Evolutionary conservation across 2,888 invertebrate species (phyloP).

Genomic region (Conops quadrifasciatus): DNA sequence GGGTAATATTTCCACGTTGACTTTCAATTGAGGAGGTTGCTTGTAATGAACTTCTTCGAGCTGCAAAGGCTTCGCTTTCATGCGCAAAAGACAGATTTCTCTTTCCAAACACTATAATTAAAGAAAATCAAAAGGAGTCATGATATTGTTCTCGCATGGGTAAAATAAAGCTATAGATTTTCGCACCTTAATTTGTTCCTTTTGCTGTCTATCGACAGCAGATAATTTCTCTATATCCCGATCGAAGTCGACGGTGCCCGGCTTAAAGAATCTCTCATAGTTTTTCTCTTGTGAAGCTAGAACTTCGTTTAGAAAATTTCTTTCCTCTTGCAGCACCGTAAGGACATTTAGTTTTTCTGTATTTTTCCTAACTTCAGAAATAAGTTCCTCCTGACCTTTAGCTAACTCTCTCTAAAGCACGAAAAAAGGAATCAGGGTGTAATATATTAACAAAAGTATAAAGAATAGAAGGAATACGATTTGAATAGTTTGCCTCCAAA

Average conservation of each 20-base stretch:
- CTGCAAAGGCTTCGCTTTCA: slow-evolving; percentile 60
- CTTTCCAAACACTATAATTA: slow-evolving; percentile 59
- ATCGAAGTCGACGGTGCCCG: slow-evolving; percentile 49
- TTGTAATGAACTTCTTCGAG: slow-evolving; percentile 44
- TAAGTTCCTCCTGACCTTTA: slow-evolving; percentile 60
- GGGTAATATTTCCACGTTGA: slow-evolving; percentile 46
- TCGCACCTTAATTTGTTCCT: slow-evolving; percentile 68
- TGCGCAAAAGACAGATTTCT: slow-evolving; percentile 59
- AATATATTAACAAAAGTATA: no score
- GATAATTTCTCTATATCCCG: slow-evolving; percentile 57
- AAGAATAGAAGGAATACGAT: no score
- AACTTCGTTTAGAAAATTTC: slow-evolving; percentile 65
- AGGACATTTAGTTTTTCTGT: slow-evolving; percentile 69
- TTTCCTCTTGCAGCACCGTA: slow-evolving; percentile 68
- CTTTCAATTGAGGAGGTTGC: slow-evolving; percentile 35
- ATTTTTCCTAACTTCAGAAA: slow-evolving; percentile 66
- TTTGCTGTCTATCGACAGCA: slow-evolving; percentile 63
- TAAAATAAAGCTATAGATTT: not conserved
- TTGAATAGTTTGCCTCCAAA: no score
- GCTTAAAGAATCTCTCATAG: slow-evolving; percentile 52
- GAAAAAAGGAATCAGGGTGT: not conserved
- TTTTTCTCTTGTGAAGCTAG: slow-evolving; percentile 62
- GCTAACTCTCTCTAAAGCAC: slow-evolving; percentile 47
- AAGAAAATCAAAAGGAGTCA: not conserved
- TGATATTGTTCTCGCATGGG: not conserved